Evolutionary conservation across 2,888 invertebrate species (phyloP), one percentile per base, ranked within the genome.

Genomic region (Melanophora roralis): DNA sequence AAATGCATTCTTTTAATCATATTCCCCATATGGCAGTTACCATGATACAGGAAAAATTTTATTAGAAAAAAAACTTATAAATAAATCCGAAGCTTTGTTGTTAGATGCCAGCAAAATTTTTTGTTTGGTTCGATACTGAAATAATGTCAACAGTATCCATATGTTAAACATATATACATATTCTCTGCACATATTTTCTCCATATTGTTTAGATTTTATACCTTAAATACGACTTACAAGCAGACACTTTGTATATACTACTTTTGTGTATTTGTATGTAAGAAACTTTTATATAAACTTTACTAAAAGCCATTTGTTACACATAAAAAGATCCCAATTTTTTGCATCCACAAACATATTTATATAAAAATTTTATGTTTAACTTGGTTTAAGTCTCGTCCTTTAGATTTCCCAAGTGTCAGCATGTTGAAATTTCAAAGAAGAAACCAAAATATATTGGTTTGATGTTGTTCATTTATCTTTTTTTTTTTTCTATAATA

Each of bases 321-420:
- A 49, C 40, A 60, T 36, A 51, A n/a, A 36, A 9, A 47, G 16
- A 19, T 51, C 34, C 21, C 34, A 34, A 12, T n/a, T 43, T 53
- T 12, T 55, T 8, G 47, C 27, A 60, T 60, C n/a, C n/a, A n/a
- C n/a, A n/a, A n/a, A n/a, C n/a, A 27, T 60, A 21, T 19, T 14
- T 40, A 60, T 60, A 49, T 32, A 60, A 1, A 51, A 32, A 34
- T 53, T 62, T 43, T 67, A 14, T 73, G 80, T 80, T 76, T 49
- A 68, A 76, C 76, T 80, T 80, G 64, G 73, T 68, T 72, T 72
- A 59, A 57, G 76, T 76, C 67, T 80, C 67, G 79, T 75, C 79
- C 36, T 55, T 75, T 80, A 76, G 76, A 76, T 80, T 80, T 80
- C 76, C 76, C 68, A 76, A 80, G 73, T 73, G 80, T 80, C 80